These are phyloP conservation scores for Thalpophila matura DNA, from an alignment of 2,888 invertebrate genomes.

Conservation along the genomic window DNA sequence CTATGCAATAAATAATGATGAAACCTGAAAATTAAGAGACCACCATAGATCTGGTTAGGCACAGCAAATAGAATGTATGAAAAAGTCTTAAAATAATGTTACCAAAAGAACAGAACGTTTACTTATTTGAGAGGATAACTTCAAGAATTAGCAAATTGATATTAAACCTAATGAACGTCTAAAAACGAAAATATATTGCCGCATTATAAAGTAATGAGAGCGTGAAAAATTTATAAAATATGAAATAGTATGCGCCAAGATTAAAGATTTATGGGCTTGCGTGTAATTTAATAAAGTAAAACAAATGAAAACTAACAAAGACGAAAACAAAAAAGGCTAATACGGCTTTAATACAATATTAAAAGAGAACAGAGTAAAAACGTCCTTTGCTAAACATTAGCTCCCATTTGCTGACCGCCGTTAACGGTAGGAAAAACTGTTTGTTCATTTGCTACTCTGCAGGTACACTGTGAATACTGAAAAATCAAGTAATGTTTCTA, in stretches of 20 bases:
- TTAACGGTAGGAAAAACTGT: neutral
- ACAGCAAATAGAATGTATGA: neutral
- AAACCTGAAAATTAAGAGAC: neutral
- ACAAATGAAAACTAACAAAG: neutral
- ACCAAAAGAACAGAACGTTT: neutral
- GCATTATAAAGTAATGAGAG: neutral
- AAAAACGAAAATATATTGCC: too few relatives aligned
- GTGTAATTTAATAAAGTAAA: conserved; percentile 17
- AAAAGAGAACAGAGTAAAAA: too few relatives aligned
- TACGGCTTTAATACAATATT: too few relatives aligned
- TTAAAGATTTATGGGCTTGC: conserved; percentile 10
- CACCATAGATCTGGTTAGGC: too few relatives aligned
- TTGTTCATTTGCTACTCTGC: neutral
- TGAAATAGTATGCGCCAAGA: neutral
- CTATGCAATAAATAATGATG: too few relatives aligned
- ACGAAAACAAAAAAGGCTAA: neutral
- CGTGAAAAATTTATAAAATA: conserved; percentile 12
- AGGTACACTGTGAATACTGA: too few relatives aligned
- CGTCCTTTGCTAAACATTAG: too few relatives aligned
- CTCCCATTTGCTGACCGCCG: neutral
- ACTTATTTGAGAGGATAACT: too few relatives aligned
- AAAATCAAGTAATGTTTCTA: too few relatives aligned
- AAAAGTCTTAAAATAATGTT: neutral
- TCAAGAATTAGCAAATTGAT: too few relatives aligned
- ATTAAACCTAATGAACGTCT: conserved; percentile 14